Evolutionary conservation across 2,888 invertebrate species (phyloP).

Genomic region (Caenorhabditis wallacei): DNA sequence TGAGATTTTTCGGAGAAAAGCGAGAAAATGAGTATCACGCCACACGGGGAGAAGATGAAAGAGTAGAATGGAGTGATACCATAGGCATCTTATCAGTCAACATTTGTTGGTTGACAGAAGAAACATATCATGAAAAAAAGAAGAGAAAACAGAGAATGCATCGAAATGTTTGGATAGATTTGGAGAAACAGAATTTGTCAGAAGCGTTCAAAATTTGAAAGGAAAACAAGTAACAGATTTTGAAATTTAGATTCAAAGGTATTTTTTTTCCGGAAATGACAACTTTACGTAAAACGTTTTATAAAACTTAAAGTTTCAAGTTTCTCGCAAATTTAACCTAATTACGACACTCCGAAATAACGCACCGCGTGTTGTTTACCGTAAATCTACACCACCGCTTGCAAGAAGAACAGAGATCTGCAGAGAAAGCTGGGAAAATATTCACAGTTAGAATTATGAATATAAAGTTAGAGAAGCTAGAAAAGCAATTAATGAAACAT

Average conservation of each 20-base stretch:
- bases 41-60: slow-evolving; percentile 40
- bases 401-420: background rate
- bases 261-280: no score
- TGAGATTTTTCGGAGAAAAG: background rate
- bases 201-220: no score
- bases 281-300: no score
- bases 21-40: slow-evolving; percentile 41
- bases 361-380: slow-evolving; percentile 23
- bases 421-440: no score
- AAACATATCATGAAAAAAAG: slow-evolving; percentile 19
- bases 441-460: no score
- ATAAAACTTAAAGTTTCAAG: no score
- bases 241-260: no score
- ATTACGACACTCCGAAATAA: slow-evolving; percentile 45
- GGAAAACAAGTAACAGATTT: no score
- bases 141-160: slow-evolving; percentile 2
- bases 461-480: no score
- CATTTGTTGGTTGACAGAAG: slow-evolving; percentile 16
- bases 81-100: slow-evolving; percentile 37
- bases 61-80: slow-evolving; percentile 56
- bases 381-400: slow-evolving; percentile 24
- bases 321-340: background rate
- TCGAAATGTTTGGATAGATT: background rate
- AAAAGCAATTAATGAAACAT: background rate
- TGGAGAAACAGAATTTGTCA: background rate